Conservation (phyloP, 1,140 invertebrate species). For the Drosophila asahinai region DNA sequence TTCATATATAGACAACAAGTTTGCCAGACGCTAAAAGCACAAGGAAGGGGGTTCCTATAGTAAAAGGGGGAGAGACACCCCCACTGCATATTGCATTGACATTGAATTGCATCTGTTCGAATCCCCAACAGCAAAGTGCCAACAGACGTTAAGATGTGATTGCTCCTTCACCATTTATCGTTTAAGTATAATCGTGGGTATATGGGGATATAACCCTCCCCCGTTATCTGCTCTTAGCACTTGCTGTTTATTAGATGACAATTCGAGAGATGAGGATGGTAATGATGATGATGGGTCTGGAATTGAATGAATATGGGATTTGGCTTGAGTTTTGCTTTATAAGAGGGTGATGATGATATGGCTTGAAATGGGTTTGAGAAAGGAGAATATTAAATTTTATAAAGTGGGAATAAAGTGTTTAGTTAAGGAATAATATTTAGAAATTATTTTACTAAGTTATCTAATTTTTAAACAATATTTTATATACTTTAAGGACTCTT, state of each 20-base stretch:
- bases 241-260: constrained; percentile 53
- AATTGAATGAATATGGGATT: constrained; percentile 2
- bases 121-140: constrained; percentile 44
- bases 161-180: constrained; percentile 1
- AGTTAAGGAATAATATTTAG: background rate
- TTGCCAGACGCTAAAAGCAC: constrained; percentile 32
- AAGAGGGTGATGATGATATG: background rate
- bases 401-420: too few relatives aligned
- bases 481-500: too few relatives aligned
- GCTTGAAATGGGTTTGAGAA: too few relatives aligned
- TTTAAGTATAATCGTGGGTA: background rate
- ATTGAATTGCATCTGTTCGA: constrained; percentile 54
- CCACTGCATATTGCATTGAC: constrained; percentile 45
- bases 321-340: background rate
- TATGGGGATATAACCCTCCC: background rate
- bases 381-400: too few relatives aligned
- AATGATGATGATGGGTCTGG: constrained; percentile 17
- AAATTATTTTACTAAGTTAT: too few relatives aligned
- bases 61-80: constrained; percentile 1
- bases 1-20: constrained; percentile 34
- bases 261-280: constrained; percentile 44
- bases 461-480: too few relatives aligned
- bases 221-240: constrained; percentile 35
- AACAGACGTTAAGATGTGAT: constrained; percentile 46
- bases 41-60: background rate